Percentiles rank a stretch among this genome's conserved stretches.
Evolutionary conservation across 2,113 vertebrate species (phyloP).

Genomic region (Piaya cayana): DNA sequence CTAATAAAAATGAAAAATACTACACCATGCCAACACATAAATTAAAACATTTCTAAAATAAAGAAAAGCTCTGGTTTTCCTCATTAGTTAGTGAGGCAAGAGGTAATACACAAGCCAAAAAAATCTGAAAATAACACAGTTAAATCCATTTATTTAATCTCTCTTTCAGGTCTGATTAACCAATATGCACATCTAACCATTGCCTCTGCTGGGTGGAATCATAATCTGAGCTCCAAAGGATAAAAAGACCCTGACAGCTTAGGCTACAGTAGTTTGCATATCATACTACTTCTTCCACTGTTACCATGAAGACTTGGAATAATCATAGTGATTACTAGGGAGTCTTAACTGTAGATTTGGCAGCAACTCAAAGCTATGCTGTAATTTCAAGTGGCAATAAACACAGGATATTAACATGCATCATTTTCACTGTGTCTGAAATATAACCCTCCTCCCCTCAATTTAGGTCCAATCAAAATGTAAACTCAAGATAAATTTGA

Average conservation of each 20-base stretch:
- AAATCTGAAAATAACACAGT: constrained; percentile 1
- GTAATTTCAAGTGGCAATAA: constrained; percentile 63
- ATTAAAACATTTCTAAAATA: background rate
- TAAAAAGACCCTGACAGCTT: constrained; percentile 4
- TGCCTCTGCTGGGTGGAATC: background rate
- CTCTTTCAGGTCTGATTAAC: background rate
- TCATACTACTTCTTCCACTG: background rate
- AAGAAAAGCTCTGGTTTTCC: background rate
- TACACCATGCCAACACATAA: background rate
- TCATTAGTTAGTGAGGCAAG: background rate
- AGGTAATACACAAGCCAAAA: constrained; percentile 7
- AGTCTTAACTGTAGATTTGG: constrained; percentile 51
- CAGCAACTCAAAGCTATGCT: constrained; percentile 51
- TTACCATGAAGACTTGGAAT: constrained; percentile 45
- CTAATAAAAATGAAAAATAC: background rate
- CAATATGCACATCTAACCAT: background rate
- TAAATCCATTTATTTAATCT: constrained; percentile 22
- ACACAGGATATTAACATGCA: constrained; percentile 48
- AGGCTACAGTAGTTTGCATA: background rate
- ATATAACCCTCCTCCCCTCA: constrained; percentile 1
- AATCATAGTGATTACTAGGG: constrained; percentile 54
- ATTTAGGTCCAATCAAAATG: constrained; percentile 42
- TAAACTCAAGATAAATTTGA: constrained; percentile 50
- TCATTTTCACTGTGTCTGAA: constrained; percentile 43
- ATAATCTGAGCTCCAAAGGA: background rate